A percentile compares a stretch with the other conserved stretches of the same genome.
Conservation (phyloP, 1,140 invertebrate species). For the Neotoxoptera formosana region DNA sequence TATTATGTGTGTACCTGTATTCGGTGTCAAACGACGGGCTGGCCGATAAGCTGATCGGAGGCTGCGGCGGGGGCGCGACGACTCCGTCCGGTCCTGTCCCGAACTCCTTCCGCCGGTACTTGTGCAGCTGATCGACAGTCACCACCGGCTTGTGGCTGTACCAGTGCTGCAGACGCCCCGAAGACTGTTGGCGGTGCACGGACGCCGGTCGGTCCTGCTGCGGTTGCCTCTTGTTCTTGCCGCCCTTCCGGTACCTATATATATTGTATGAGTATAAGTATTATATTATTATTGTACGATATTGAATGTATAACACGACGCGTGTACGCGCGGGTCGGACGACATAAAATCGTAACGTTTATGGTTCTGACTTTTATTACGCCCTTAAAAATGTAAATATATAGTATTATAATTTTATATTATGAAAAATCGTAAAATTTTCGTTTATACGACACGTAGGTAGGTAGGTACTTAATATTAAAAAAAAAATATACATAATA, state of each 20-base stretch:
- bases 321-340: not conserved
- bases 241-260: slow-evolving; percentile 19
- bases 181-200: slow-evolving; percentile 7
- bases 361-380: not conserved
- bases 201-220: slow-evolving; percentile 39
- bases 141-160: slow-evolving; percentile 26
- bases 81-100: not conserved
- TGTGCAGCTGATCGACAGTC: slow-evolving; percentile 45
- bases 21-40: slow-evolving; percentile 45
- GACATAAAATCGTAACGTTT: not conserved
- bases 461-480: not conserved
- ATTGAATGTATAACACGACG: not conserved
- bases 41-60: slow-evolving; percentile 33
- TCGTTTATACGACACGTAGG: not conserved
- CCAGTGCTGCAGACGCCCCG: slow-evolving; percentile 26
- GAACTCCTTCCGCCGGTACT: slow-evolving; percentile 31
- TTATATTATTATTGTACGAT: too few relatives aligned
- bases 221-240: not conserved
- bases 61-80: not conserved
- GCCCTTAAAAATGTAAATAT: not conserved
- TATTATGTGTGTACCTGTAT: too few relatives aligned
- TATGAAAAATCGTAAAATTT: not conserved
- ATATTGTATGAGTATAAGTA: too few relatives aligned
- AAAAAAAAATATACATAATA: not conserved
- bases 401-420: not conserved